A percentile compares a stretch with the other conserved stretches of the same genome.
These are phyloP conservation scores for Agrotis segetum DNA, from an alignment of 2,888 invertebrate genomes.

Conservation along the genomic window DNA sequence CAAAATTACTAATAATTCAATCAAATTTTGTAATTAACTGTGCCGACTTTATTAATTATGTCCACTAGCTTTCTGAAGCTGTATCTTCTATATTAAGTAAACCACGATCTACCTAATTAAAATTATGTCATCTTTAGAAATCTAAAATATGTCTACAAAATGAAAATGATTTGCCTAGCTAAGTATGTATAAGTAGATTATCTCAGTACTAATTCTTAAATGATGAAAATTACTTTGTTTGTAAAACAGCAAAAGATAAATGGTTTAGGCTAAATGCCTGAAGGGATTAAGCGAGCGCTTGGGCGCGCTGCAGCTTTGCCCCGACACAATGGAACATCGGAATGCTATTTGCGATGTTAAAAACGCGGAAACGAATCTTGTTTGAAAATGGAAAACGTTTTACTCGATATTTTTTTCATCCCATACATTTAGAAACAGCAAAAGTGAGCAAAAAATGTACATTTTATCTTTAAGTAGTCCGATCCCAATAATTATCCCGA, in stretches of 20 bases:
- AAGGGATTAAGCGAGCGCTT: slow-evolving; percentile 71
- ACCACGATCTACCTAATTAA: slow-evolving; percentile 21
- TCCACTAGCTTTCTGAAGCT: slow-evolving; percentile 33
- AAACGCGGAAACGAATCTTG: slow-evolving; percentile 71
- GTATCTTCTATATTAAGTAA: slow-evolving; percentile 6
- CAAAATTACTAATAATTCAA: slow-evolving; percentile 65
- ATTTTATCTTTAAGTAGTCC: neutral
- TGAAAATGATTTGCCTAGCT: neutral
- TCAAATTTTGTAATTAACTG: slow-evolving; percentile 55
- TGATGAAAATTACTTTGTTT: slow-evolving; percentile 36
- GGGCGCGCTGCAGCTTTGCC: slow-evolving; percentile 55
- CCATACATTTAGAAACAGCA: slow-evolving; percentile 10
- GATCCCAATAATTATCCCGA: neutral
- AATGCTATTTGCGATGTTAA: slow-evolving; percentile 80
- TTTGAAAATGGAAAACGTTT: slow-evolving; percentile 61
- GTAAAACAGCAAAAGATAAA: slow-evolving; percentile 37
- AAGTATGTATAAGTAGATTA: neutral
- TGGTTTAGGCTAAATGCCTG: slow-evolving; percentile 66
- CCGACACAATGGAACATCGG: slow-evolving; percentile 78
- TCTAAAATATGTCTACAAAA: neutral
- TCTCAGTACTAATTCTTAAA: slow-evolving; percentile 18
- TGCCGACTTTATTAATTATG: slow-evolving; percentile 51
- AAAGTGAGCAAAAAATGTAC: neutral
- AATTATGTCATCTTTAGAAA: neutral
- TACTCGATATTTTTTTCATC: slow-evolving; percentile 9